Evolutionary conservation across 2,113 vertebrate species (phyloP), one percentile per base, ranked within the genome.

Genomic region (Myocastor coypus): DNA sequence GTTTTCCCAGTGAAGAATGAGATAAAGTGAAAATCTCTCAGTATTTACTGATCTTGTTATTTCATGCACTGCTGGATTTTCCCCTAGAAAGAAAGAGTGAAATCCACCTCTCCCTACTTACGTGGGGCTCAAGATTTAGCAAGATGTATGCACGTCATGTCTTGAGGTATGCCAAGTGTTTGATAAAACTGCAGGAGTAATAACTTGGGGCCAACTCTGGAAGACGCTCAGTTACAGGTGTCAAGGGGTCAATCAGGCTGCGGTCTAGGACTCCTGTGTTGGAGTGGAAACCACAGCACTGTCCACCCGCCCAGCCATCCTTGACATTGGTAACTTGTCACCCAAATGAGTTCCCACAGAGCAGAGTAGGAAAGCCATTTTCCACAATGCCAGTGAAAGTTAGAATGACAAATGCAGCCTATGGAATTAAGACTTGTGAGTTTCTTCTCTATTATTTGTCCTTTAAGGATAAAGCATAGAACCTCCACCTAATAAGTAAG

Each of bases 301-400:
- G 7, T 10, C 12, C 24, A 34, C 26, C 26, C 73, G 42, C 22
- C 68, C 81, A 63, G 24, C 16, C 42, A 32, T 11, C 20, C 32
- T 14, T 20, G 17, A 1, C n/a, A 3, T 32, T 2, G 3, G 22
- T 5, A 17, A 32, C 8, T n/a, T n/a, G 22, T 46, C 55, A n/a
- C 0, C 8, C 19, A 28, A 22, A 16, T n/a, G 8, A 71, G 14
- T 14, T 34, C 6, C 30, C 52, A 82, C 0, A 57, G 9, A 52
- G 57, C 73, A 12, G 57, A 69, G 59, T 32, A 52, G 26, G 3
- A 37, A 30, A 88, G 59, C 32, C 7, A 61, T 81, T 81, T 55
- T 24, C 37, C 37, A 24, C 40, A 59, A 78, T 11, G 12, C 64
- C 50, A 9, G 57, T 66, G 17, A 42, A 90, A 42, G 37, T 37